Evolutionary conservation across 2,888 invertebrate species (phyloP).

Genomic region (Acanthococcus lagerstroemiae): DNA sequence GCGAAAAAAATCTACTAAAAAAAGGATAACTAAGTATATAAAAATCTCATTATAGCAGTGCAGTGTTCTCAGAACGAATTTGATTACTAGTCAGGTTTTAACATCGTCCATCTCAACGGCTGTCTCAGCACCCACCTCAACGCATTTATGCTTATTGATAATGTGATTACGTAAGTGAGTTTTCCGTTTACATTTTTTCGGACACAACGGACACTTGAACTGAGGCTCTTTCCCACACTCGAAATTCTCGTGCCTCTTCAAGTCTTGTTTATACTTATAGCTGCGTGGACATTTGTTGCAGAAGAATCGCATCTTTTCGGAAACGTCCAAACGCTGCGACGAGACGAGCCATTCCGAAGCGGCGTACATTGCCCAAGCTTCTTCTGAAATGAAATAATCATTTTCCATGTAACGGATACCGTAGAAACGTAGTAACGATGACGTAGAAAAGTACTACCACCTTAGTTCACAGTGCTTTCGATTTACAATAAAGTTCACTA

Average conservation of each 20-base stretch:
- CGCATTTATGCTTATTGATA: slow-evolving; percentile 26
- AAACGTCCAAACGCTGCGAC: too few species aligned
- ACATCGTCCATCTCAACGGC: too few species aligned
- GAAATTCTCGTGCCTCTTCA: slow-evolving; percentile 36
- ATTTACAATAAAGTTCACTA: too few species aligned
- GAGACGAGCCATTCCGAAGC: too few species aligned
- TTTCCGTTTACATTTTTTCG: slow-evolving; percentile 37
- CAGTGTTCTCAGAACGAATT: too few species aligned
- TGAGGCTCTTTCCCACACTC: slow-evolving; percentile 40
- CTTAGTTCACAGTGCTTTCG: too few species aligned
- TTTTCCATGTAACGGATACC: too few species aligned
- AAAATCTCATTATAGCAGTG: not conserved
- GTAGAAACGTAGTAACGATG: too few species aligned
- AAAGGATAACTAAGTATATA: not conserved
- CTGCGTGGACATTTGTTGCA: slow-evolving; percentile 23
- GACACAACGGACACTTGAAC: slow-evolving; percentile 41
- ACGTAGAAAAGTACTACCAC: too few species aligned
- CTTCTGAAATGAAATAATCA: too few species aligned
- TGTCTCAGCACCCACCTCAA: slow-evolving; percentile 1
- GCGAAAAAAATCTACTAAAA: not conserved
- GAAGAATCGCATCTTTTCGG: slow-evolving; percentile 4
- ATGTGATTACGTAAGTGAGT: slow-evolving; percentile 33
- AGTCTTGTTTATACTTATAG: slow-evolving; percentile 33
- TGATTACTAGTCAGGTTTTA: too few species aligned
- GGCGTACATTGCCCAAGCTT: too few species aligned